Evolutionary conservation across 2,797 vertebrate genomes (phyloP).

Genomic region (Tragelaphus oryx): DNA sequence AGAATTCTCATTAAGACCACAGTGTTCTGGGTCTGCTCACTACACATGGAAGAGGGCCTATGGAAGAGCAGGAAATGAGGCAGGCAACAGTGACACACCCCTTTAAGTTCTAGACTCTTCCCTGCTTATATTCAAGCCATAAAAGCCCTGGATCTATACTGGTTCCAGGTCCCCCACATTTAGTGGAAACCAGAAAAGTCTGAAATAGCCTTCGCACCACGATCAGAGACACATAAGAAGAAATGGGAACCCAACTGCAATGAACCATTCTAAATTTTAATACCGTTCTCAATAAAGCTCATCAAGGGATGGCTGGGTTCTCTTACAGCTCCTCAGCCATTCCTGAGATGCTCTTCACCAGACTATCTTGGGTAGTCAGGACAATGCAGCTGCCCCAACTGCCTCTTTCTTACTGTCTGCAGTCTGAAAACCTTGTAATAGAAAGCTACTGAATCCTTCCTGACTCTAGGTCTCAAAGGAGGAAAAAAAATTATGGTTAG

Average conservation of each 20-base stretch:
- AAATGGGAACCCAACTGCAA: neutral
- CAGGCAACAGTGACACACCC: neutral
- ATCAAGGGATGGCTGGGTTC: neutral
- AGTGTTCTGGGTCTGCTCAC: neutral
- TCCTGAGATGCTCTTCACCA: neutral
- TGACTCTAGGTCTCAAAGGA: slow-evolving; percentile 28
- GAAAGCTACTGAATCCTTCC: neutral
- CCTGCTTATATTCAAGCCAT: neutral
- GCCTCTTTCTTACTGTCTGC: neutral
- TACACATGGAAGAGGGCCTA: neutral
- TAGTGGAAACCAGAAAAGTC: slow-evolving; percentile 16
- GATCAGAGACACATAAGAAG: slow-evolving; percentile 7
- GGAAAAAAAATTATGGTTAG: neutral
- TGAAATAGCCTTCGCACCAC: slow-evolving; percentile 4
- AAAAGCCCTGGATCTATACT: neutral
- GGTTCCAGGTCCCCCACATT: neutral
- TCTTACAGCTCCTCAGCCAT: neutral
- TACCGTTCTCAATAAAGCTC: neutral
- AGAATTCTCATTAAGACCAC: slow-evolving; percentile 20
- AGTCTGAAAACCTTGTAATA: neutral
- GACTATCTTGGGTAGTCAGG: neutral
- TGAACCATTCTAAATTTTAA: neutral
- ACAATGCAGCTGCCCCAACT: neutral
- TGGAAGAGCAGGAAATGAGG: neutral
- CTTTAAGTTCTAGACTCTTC: neutral